phyloP scores from a whole-genome alignment of 2,888 invertebrate species.

The Nyleta sp. region DNA sequence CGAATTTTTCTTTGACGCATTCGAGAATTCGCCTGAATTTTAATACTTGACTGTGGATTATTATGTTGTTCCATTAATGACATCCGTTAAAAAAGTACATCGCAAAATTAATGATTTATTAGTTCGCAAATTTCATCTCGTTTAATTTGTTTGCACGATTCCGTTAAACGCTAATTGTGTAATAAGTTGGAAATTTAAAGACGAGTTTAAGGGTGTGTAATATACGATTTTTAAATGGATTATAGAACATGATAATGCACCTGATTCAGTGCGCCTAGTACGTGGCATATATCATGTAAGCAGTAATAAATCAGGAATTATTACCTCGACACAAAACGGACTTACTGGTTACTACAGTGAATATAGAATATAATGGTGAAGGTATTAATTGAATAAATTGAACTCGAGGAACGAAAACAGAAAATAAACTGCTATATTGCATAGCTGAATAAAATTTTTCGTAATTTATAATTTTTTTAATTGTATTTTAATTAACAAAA shows the following conservation, averaged over 20 bases:
- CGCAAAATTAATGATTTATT: too few species aligned
- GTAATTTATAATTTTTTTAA: too few species aligned
- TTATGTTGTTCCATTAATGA: too few species aligned
- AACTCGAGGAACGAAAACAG: slow-evolving; percentile 7
- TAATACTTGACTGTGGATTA: too few species aligned
- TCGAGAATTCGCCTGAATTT: background rate
- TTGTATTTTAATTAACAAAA: too few species aligned
- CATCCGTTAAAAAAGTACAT: too few species aligned
- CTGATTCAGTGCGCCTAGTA: slow-evolving; percentile 46
- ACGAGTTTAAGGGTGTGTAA: slow-evolving; percentile 4
- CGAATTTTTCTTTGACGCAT: slow-evolving; percentile 2
- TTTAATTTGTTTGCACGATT: background rate
- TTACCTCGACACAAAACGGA: slow-evolving; percentile 53
- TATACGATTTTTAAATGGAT: slow-evolving; percentile 46
- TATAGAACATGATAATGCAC: slow-evolving; percentile 49
- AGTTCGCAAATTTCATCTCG: too few species aligned
- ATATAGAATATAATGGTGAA: slow-evolving; percentile 15
- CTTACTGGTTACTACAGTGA: slow-evolving; percentile 40
- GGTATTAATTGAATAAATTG: slow-evolving; percentile 34
- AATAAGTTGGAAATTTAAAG: slow-evolving; percentile 10
- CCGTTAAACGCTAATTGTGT: background rate
- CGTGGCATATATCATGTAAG: slow-evolving; percentile 45
- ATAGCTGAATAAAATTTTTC: background rate
- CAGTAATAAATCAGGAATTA: slow-evolving; percentile 58
- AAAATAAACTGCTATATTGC: slow-evolving; percentile 7